These are phyloP conservation scores for Bovichtus variegatus DNA, from an alignment of 2,797 vertebrate species.

Conservation along the genomic window DNA sequence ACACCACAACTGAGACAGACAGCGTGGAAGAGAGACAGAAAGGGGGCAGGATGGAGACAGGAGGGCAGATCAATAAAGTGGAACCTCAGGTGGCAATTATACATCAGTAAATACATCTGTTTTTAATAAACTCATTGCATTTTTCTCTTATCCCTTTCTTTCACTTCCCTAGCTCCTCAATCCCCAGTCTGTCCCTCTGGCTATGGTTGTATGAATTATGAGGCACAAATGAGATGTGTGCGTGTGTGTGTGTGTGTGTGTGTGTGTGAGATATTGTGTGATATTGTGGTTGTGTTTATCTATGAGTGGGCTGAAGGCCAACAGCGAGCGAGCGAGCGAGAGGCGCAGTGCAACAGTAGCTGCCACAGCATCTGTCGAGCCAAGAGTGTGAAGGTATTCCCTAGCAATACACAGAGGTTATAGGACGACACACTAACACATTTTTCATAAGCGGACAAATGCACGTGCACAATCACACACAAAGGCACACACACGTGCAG, in stretches of 20 bases:
- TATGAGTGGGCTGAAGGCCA: constrained; percentile 69
- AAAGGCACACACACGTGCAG: constrained; percentile 1
- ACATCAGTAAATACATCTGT: constrained; percentile 61
- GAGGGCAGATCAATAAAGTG: constrained; percentile 59
- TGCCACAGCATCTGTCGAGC: constrained; percentile 69
- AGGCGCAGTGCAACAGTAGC: constrained; percentile 55
- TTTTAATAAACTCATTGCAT: constrained; percentile 62
- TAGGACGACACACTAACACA: constrained; percentile 45
- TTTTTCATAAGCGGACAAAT: constrained; percentile 25
- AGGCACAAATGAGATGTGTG: constrained; percentile 54
- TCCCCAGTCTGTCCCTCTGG: constrained; percentile 47
- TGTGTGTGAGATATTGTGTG: constrained; percentile 28
- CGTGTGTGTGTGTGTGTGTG: not conserved
- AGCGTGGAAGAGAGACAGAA: constrained; percentile 34
- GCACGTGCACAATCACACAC: not conserved
- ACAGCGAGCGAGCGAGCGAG: constrained; percentile 45
- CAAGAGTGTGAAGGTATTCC: constrained; percentile 72
- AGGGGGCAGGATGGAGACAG: not conserved
- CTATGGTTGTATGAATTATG: constrained; percentile 63
- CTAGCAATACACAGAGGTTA: constrained; percentile 53
- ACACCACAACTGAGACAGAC: constrained; percentile 73
- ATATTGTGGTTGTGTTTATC: constrained; percentile 59
- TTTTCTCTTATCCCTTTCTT: constrained; percentile 41
- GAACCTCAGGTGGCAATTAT: constrained; percentile 65
- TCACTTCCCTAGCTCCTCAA: constrained; percentile 22